phyloP scores from a whole-genome alignment of 35 echinoderm and acorn worm genomes.

The Apostichopus californicus region DNA sequence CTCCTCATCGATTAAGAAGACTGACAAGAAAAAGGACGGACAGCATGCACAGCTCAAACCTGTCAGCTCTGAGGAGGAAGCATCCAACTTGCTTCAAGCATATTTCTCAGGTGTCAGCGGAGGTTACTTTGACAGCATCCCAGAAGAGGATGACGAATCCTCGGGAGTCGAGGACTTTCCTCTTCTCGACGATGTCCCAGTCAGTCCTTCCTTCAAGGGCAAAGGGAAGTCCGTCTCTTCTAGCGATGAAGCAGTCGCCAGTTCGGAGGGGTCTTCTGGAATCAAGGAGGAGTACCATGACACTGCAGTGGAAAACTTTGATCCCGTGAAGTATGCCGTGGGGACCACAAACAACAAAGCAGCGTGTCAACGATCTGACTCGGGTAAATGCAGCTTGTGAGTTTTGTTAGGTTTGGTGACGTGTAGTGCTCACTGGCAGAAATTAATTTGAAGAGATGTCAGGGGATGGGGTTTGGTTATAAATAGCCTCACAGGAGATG shows the following conservation, averaged over 20 bases:
- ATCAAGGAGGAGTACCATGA: constrained; percentile 2
- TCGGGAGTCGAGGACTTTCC: constrained; percentile 46
- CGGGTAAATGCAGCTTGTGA: no score
- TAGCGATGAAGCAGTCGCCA: not conserved
- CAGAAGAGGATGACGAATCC: constrained; percentile 5
- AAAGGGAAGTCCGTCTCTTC: not conserved
- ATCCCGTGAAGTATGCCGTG: constrained; percentile 23
- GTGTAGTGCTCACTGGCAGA: no score
- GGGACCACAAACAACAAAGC: not conserved
- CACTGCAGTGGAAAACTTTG: constrained; percentile 29
- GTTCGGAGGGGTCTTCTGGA: constrained; percentile 9
- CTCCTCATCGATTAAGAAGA: not conserved
- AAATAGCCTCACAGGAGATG: no score
- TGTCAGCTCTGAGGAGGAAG: constrained; percentile 20
- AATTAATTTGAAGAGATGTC: no score
- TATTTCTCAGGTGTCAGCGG: not conserved
- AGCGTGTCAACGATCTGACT: not conserved
- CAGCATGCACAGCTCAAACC: not conserved
- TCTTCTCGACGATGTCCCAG: constrained; percentile 20
- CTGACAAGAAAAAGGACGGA: not conserved
- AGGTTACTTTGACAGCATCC: constrained; percentile 17
- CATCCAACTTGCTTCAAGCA: not conserved
- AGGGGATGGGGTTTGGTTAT: no score
- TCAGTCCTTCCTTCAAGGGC: not conserved
- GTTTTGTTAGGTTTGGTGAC: no score